Conservation (phyloP, 2,888 invertebrate species). For the Homarus gammarus region DNA sequence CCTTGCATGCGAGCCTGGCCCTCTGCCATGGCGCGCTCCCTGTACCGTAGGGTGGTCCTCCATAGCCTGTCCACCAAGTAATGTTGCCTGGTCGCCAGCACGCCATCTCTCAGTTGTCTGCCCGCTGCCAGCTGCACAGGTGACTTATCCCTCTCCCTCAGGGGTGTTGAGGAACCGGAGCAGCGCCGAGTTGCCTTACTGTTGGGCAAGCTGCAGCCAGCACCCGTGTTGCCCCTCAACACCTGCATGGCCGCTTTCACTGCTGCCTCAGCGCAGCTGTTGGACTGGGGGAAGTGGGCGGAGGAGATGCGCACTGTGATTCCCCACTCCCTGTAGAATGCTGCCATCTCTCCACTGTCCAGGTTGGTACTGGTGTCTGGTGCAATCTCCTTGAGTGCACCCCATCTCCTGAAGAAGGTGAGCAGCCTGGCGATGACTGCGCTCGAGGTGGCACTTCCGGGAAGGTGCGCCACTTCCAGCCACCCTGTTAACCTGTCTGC, state of each 20-base stretch:
- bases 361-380: no score
- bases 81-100: background rate
- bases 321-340: background rate
- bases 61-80: background rate
- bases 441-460: background rate
- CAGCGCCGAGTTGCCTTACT: background rate
- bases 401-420: constrained; percentile 21
- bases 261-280: constrained; percentile 22
- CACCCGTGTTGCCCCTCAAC: background rate
- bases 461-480: constrained; percentile 46
- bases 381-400: background rate
- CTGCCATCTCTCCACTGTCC: constrained; percentile 13
- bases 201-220: background rate
- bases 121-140: constrained; percentile 14
- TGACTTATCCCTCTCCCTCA: background rate
- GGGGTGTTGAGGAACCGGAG: constrained; percentile 33
- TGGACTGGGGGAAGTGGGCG: constrained; percentile 5
- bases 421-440: constrained; percentile 1
- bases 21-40: background rate
- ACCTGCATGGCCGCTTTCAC: constrained; percentile 16
- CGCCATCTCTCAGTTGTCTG: background rate
- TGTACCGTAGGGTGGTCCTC: background rate
- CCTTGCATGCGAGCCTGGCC: background rate
- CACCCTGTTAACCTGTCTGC: no score
- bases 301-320: background rate